phyloP scores from a whole-genome alignment of 2,113 vertebrate genomes.

The Baryphthengus martii region DNA sequence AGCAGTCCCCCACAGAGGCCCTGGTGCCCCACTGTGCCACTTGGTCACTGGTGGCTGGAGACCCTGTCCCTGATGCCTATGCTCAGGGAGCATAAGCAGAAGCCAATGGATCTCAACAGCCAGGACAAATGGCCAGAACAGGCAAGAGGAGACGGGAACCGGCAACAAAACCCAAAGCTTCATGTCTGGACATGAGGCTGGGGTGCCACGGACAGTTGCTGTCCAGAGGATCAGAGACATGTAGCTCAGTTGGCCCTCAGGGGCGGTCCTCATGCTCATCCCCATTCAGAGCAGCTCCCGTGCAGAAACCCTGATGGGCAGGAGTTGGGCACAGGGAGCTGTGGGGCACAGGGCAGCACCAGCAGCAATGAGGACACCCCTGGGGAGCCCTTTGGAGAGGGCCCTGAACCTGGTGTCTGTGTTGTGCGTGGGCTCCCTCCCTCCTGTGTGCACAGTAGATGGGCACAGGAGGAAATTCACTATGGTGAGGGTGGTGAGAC shows the following conservation, averaged over 20 bases:
- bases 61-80: background rate
- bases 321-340: background rate
- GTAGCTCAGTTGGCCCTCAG: background rate
- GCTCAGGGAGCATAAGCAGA: accelerated
- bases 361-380: accelerated
- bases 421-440: accelerated
- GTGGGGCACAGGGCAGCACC: background rate
- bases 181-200: background rate
- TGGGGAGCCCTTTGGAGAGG: accelerated
- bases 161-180: accelerated
- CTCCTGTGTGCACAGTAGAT: no score
- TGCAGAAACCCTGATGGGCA: background rate
- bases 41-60: background rate
- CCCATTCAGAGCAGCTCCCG: background rate
- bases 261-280: background rate
- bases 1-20: no score
- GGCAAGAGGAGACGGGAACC: background rate
- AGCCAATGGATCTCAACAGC: accelerated
- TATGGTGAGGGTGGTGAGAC: background rate
- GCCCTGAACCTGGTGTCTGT: background rate
- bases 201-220: no score
- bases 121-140: background rate
- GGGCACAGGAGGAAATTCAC: background rate
- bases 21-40: background rate
- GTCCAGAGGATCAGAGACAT: background rate